Base-by-base conservation (phyloP, 2,888 invertebrate genomes). In the Nemurella pictetii region DNA sequence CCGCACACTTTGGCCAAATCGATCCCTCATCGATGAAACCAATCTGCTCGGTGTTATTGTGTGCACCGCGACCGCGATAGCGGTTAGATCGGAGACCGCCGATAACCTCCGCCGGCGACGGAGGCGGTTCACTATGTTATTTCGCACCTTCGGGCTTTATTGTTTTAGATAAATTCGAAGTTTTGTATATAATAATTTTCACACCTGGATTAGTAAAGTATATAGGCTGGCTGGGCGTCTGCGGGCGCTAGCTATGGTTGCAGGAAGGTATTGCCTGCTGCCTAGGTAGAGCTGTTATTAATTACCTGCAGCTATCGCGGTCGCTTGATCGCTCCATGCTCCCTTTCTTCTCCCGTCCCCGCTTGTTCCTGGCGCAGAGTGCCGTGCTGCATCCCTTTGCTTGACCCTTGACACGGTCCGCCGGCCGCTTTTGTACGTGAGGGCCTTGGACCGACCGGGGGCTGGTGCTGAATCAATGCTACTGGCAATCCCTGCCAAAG, bases 281-380 rank as follows among this genome's bases (percentile, higher is more conserved):
- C 30, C 20, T 72, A 28, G 30, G 12, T 36, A 55, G 73, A 55
- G 55, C n/a, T 26, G 30, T 85, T 85, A 85, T 85, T 85, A 85
- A 85, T 85, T 85, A 81, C 81, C 74, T 73, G 4, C 73, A 78
- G 83, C 81, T 84, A 83, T 85, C 83, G 83, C 85, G 74, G 81
- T 20, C 29, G 27, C 20, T 29, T 80, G 29, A 85, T 85, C 85
- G 85, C 84, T 84, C 83, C 84, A 80, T 84, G 74, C 84, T 85
- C 80, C 29, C 84, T 80, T 85, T 84, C 73, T 74, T 73, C 28
- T 27, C 29, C 28, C 72, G 25, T 25, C 29, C 32, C 55, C 15
- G 20, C 55, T 20, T 12, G 55, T 12, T 55, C 55, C 55, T 55
- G 55, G 15, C 55, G 55, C 15, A 55, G n/a, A n/a, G n/a, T n/a